These are phyloP conservation scores for Callyntrura sp. DNA, from an alignment of 2,888 invertebrate species.

Conservation along the genomic window DNA sequence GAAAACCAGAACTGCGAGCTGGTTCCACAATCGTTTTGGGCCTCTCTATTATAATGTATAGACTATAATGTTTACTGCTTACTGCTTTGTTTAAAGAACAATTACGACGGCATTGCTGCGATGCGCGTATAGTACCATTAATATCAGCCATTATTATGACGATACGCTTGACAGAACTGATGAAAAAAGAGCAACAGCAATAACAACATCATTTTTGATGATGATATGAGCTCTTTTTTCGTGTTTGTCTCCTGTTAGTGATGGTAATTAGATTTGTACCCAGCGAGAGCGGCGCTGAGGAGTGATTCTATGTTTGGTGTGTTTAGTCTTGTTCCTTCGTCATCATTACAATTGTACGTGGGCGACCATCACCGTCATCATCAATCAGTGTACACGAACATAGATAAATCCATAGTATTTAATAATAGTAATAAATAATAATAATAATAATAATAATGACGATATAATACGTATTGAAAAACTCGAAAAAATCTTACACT, in stretches of 20 bases:
- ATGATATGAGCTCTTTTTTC: constrained; percentile 10
- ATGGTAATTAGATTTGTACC: constrained; percentile 75
- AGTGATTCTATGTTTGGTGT: constrained; percentile 57
- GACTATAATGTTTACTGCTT: too few species aligned
- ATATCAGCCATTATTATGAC: neutral
- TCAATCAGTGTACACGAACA: neutral
- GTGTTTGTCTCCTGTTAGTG: constrained; percentile 49
- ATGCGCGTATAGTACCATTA: neutral
- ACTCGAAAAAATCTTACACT: neutral
- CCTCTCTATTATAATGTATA: too few species aligned
- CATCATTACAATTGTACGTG: constrained; percentile 58
- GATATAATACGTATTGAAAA: too few species aligned
- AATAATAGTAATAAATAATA: neutral
- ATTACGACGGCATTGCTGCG: neutral
- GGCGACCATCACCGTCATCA: constrained; percentile 36
- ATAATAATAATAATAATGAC: too few species aligned
- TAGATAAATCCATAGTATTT: too few species aligned
- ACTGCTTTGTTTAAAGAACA: neutral
- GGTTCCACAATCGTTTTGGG: too few species aligned
- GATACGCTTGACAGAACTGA: neutral
- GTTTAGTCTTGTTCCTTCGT: constrained; percentile 31
- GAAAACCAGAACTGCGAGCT: too few species aligned
- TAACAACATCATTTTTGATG: neutral
- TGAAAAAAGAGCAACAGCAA: neutral
- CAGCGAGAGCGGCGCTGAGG: neutral